phyloP scores from a whole-genome alignment of 2,113 vertebrate species.

The Barbus barbus region DNA sequence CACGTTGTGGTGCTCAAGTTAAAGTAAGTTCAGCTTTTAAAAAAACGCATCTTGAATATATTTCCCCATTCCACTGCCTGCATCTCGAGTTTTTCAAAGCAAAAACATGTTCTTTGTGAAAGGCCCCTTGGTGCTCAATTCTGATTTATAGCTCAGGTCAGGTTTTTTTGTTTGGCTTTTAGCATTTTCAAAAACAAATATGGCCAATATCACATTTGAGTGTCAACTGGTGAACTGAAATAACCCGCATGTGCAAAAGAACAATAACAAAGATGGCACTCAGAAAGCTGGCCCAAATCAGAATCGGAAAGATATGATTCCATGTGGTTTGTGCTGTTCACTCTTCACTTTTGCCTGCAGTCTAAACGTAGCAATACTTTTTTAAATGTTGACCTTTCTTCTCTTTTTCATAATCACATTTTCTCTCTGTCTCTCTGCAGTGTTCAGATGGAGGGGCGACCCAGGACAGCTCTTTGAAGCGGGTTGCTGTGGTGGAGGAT shows the following conservation, averaged over 20 bases:
- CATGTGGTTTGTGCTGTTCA: neutral
- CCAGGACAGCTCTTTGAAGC: conserved; percentile 94
- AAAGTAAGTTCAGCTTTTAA: too few relatives aligned
- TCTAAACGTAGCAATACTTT: neutral
- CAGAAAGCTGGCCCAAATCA: neutral
- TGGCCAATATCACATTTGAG: neutral
- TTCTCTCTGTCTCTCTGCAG: conserved; percentile 73
- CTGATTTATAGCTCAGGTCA: neutral
- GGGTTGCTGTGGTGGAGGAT: conserved; percentile 97
- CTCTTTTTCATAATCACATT: neutral
- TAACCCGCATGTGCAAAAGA: neutral
- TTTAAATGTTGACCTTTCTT: neutral
- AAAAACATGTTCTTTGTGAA: too few relatives aligned
- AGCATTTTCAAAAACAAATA: neutral
- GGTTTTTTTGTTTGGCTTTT: neutral
- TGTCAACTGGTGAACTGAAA: neutral
- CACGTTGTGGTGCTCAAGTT: neutral
- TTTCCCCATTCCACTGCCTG: too few relatives aligned
- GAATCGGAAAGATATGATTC: neutral
- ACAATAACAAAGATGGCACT: neutral
- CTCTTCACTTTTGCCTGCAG: neutral
- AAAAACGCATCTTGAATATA: too few relatives aligned
- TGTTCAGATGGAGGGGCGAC: conserved; percentile 90
- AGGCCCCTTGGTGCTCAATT: too few relatives aligned
- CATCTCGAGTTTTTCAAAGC: too few relatives aligned